phyloP scores from a whole-genome alignment of 1,140 invertebrate genomes.

The Lepidurus packardi region DNA sequence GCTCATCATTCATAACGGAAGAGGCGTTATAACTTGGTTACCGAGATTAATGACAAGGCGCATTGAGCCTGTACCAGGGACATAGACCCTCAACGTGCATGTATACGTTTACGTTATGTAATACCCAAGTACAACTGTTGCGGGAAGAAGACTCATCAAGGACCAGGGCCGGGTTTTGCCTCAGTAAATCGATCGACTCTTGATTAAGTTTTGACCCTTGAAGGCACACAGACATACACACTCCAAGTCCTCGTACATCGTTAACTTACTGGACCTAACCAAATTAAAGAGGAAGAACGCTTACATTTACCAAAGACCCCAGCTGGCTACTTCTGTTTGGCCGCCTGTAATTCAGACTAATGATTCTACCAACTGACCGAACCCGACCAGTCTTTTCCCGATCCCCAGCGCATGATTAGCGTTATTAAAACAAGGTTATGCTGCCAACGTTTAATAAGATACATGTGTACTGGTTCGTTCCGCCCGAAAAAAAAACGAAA shows the following conservation, averaged over 20 bases:
- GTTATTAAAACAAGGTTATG: background rate
- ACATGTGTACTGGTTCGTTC: background rate
- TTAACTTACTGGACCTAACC: constrained; percentile 12
- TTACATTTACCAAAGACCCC: background rate
- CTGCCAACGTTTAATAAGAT: no score
- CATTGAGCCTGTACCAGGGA: no score
- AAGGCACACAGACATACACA: background rate
- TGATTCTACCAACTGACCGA: constrained; percentile 3
- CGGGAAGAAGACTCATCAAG: background rate
- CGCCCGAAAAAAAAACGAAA: background rate
- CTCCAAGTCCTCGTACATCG: background rate
- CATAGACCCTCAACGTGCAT: background rate
- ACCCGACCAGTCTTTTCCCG: background rate
- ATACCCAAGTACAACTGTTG: background rate
- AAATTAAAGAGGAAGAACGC: background rate
- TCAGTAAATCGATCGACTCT: background rate
- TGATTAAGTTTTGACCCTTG: background rate
- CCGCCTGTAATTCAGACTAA: background rate
- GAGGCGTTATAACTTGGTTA: background rate
- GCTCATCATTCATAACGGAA: background rate
- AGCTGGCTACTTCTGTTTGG: background rate
- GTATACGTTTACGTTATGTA: background rate
- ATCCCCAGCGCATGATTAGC: background rate
- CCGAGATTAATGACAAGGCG: background rate
- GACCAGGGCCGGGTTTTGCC: background rate